phyloP scores from a whole-genome alignment of 2,888 invertebrate species.

The Listrodromus nycthemerus region DNA sequence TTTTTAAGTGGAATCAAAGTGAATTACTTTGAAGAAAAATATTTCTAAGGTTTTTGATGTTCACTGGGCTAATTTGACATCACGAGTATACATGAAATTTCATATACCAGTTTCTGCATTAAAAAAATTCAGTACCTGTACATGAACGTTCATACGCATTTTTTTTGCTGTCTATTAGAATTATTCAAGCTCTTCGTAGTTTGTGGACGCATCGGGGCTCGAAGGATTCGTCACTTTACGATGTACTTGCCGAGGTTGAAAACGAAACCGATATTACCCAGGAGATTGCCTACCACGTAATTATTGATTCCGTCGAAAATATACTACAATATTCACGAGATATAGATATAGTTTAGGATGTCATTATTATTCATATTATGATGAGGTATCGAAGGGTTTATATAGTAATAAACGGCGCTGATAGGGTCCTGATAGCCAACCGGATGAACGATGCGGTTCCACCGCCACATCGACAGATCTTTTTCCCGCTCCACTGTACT shows the following conservation, averaged over 20 bases:
- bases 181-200: constrained; percentile 25
- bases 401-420: constrained; percentile 23
- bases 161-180: background rate
- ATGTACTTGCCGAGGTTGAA: background rate
- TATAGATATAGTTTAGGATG: background rate
- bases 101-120: no score
- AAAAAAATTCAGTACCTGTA: no score
- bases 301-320: constrained; percentile 10
- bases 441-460: constrained; percentile 56
- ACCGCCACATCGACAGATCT: constrained; percentile 46
- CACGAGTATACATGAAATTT: no score
- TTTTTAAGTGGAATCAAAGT: no score
- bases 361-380: constrained; percentile 3
- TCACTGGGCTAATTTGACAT: no score
- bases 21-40: no score
- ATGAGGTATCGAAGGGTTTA: constrained; percentile 15
- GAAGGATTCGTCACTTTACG: background rate
- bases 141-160: no score
- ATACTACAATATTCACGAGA: background rate
- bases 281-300: constrained; percentile 22
- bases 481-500: constrained; percentile 38
- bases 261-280: constrained; percentile 11
- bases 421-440: constrained; percentile 46
- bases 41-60: no score
- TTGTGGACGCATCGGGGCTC: background rate